Evolutionary conservation across 2,113 vertebrate species (phyloP), one percentile per base, ranked within the genome.

Genomic region (Megaceryle torquata): DNA sequence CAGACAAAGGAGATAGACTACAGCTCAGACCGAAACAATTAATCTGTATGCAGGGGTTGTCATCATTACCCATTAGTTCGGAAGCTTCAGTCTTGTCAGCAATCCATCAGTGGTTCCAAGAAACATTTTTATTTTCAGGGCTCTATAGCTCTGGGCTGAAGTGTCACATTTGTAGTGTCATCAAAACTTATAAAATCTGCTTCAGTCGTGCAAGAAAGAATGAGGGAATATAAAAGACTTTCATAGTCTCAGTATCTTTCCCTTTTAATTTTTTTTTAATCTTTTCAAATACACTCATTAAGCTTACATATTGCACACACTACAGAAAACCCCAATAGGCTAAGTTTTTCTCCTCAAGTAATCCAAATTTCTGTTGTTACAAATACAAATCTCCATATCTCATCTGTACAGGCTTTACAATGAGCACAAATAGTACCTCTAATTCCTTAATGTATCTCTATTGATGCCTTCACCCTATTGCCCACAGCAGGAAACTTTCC

Each of bases 131-230:
- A 68, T 72, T 90, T 94, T 69, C 85, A 94, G 65, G 70, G 56
- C 67, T 96, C 78, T 86, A 35, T 41, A 87, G 80, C 89, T 91
- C 90, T 87, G 18, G 39, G 86, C 68, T 91, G 74, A 89, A 95
- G 54, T 91, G 80, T 97, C 88, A 87, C 77, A 85, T 82, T 93
- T 86, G 79, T 50, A 9, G 48, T 57, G 39, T 79, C 91, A 88
- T 93, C 81, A 88, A 86, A 89, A 94, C 41, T 61, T 43, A 71
- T 5, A 67, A 69, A 72, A 72, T 26, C 63, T 57, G 20, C 14
- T 81, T 90, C 91, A 87, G 81, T 70, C 78, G 67, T 53, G 63
- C 88, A 84, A 65, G 53, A 63, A 63, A 60, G 60, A 74, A 54
- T 12, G 51, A 79, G 43, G 46, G 31, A 95, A 94, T 84, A 76